Base-by-base conservation (phyloP, 2,113 vertebrate species). In the Brachypodius melanocephalos region DNA sequence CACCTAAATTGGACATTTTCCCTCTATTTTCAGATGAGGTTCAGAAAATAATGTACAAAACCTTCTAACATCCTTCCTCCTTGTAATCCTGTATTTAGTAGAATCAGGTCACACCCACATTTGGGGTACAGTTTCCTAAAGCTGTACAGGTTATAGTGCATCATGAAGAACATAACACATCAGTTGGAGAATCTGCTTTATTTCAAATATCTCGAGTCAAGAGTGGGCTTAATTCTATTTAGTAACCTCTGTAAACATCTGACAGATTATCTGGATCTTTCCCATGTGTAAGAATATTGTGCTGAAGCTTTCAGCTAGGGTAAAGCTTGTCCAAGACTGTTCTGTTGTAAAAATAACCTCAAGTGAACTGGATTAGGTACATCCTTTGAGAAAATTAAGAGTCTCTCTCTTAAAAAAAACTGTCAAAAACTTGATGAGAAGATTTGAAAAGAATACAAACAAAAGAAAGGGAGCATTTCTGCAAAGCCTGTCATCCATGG, bases 221-320 rank as follows among this genome's bases (percentile, higher is more conserved):
- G 92, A 92, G 89, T 88, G 90, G 36, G 63, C 93, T 85, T 97
- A 91, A 93, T 97, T 97, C 91, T 91, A 93, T 95, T 98, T 97
- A 95, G 34, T 63, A 96, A 97, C 95, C 83, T 97, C 92, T 90
- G 82, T 89, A 98, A 98, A 97, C 97, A 96, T 96, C 93, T 96
- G 97, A 97, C 48, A 66, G 94, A 95, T 97, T 96, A 97, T 90
- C 96, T 98, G 96, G 91, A 88, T 96, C 95, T 93, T 93, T 90
- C 96, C 96, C 80, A 84, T 74, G 88, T 89, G 91, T 97, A 93
- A 96, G 79, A 89, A 83, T 92, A 54, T 96, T 96, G 91, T 71
- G 67, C 69, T 96, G 88, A 97, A 89, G 55, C 96, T 97, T 97
- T 97, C 87, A 95, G 77, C 84, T 94, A 88, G 83, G 63, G 40